Base-by-base conservation (phyloP, 1,140 invertebrate species). In the Hetaerina americana region DNA sequence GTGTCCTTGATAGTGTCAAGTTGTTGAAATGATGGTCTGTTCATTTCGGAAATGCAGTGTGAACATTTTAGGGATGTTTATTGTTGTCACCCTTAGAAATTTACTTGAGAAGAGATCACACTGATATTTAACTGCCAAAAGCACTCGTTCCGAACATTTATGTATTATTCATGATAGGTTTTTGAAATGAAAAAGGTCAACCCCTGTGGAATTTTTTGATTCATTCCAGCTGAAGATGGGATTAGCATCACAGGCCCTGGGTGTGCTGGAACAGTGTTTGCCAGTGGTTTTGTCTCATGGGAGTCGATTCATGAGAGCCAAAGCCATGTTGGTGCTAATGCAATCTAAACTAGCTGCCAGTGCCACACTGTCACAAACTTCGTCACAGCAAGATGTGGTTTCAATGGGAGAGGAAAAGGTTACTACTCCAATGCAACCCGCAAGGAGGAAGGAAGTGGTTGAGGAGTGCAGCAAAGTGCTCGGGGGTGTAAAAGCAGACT, bases 271-370 rank as follows among this genome's bases (percentile, higher is more conserved):
- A 71, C 85, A 86, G 75, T 85, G 87, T 28, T 85, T 94, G 75
- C 84, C 89, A 0, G 83, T 86, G 66, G 87, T 95, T 66, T 84
- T 94, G 75, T 87, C 90, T 18, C 89, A 95, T 76, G 92, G 92
- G 0, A 89, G 88, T n/a, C 82, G 86, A n/a, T 92, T 88, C 75
- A 92, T 95, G 78, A 86, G 88, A 73, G 91, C 87, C 1, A 86
- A 89, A 80, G 88, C 71, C 73, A 80, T 81, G 77, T 82, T 81
- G 70, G 80, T 83, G n/a, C 75, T 85, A 78, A 79, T 79, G 15
- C 79, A 80, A 73, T 77, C 74, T 69, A 73, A 73, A 73, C 71
- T 77, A 27, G 22, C 57, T 18, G 40, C 40, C 15, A 57, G 40
- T 57, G 22, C 66, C 31, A 8, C 70, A 25, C 71, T 15, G 24